A percentile compares a stretch with the other conserved stretches of the same genome.
phyloP scores from a whole-genome alignment of 2,797 vertebrate genomes.

The Sebastes alutus region DNA sequence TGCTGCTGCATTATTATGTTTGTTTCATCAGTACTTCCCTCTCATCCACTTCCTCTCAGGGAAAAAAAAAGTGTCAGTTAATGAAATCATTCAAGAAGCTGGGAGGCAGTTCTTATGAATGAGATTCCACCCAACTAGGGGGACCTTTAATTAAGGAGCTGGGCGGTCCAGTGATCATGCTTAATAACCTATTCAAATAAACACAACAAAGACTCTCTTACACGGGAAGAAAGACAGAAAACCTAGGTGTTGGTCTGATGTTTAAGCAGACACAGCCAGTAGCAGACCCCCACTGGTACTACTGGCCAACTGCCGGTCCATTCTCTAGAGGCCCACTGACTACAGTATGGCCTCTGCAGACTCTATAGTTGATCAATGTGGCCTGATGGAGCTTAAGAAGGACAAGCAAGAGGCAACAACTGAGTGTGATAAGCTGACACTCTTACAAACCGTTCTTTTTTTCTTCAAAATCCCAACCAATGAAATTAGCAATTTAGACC shows the following conservation, averaged over 20 bases:
- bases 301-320: constrained; percentile 26
- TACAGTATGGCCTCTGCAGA: neutral
- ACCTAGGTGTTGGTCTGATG: constrained; percentile 37
- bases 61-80: constrained; percentile 35
- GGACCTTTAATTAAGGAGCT: constrained; percentile 59
- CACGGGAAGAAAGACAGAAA: constrained; percentile 33
- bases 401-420: neutral
- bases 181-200: constrained; percentile 70
- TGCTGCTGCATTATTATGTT: constrained; percentile 58
- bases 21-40: constrained; percentile 32
- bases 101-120: constrained; percentile 57
- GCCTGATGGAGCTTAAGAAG: neutral
- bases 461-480: neutral
- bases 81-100: constrained; percentile 54
- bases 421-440: neutral
- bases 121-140: constrained; percentile 44
- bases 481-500: neutral
- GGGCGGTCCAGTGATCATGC: constrained; percentile 68
- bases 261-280: constrained; percentile 27
- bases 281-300: constrained; percentile 40
- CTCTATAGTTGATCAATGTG: constrained; percentile 17
- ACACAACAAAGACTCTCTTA: constrained; percentile 53
- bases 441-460: neutral
- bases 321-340: constrained; percentile 22
- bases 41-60: constrained; percentile 50